A percentile compares a stretch with the other conserved stretches of the same genome.
These are phyloP conservation scores for Ibidorhyncha struthersii DNA, from an alignment of 2,113 vertebrate genomes.

Conservation along the genomic window DNA sequence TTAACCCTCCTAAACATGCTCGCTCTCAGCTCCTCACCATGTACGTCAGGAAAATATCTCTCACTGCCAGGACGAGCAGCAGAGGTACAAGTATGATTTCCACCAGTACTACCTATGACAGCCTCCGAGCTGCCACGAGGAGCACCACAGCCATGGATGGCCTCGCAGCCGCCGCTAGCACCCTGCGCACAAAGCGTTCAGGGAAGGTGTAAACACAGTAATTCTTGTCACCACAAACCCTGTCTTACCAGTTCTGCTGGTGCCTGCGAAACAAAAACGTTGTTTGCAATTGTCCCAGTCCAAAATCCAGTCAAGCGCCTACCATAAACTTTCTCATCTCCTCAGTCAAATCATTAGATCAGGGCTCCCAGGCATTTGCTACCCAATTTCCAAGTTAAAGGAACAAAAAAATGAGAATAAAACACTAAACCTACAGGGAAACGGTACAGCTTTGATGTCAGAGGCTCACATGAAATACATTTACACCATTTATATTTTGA, in stretches of 20 bases:
- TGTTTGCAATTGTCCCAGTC: background rate
- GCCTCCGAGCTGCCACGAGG: fast-evolving
- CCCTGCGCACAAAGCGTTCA: fast-evolving
- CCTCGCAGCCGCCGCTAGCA: fast-evolving
- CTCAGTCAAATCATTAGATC: background rate
- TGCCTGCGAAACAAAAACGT: background rate
- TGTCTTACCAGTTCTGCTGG: background rate
- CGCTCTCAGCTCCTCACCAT: background rate
- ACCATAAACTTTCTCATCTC: background rate
- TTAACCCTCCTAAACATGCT: background rate
- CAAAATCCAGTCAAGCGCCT: background rate
- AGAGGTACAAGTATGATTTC: background rate
- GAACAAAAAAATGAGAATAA: background rate
- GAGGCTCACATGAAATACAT: background rate
- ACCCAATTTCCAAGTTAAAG: background rate
- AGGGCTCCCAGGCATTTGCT: too few species aligned
- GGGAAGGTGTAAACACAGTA: background rate
- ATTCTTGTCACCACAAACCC: background rate
- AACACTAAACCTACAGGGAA: background rate
- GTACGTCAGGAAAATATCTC: background rate
- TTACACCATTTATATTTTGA: background rate
- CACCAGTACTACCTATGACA: too few species aligned
- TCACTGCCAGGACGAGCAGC: background rate
- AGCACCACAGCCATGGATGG: background rate
- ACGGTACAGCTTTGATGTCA: background rate